Evolutionary conservation across 2,888 invertebrate genomes (phyloP).

Genomic region (Mactromeris polynyma): DNA sequence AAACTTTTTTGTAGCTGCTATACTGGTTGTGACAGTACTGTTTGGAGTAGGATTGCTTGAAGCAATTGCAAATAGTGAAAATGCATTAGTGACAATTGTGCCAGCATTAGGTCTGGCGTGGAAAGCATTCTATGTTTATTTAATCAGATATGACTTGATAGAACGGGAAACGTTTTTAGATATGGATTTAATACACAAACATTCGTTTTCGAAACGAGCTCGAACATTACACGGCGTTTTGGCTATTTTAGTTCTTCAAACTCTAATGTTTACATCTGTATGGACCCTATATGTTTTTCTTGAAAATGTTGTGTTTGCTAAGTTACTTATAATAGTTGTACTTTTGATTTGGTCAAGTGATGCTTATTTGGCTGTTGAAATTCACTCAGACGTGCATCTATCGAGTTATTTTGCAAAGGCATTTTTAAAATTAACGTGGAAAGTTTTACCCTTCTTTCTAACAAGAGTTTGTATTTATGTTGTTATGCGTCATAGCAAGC

Average conservation of each 20-base stretch:
- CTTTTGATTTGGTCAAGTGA: too few species aligned
- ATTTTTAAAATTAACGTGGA: neutral
- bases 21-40: neutral
- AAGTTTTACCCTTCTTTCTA: neutral
- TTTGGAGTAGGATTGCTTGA: neutral
- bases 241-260: too few species aligned
- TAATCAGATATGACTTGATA: neutral
- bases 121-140: neutral
- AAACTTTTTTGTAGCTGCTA: neutral
- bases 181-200: too few species aligned
- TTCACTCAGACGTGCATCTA: too few species aligned
- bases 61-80: neutral
- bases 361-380: too few species aligned
- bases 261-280: too few species aligned
- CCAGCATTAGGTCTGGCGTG: neutral
- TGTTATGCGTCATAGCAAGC: neutral
- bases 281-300: too few species aligned
- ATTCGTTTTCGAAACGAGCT: too few species aligned
- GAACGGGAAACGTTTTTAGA: neutral
- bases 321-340: too few species aligned
- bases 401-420: neutral
- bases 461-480: neutral
- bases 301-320: too few species aligned
- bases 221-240: too few species aligned
- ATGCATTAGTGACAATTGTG: neutral